These are phyloP conservation scores for Herminia tarsipennalis DNA, from an alignment of 2,888 invertebrate genomes.

Conservation along the genomic window DNA sequence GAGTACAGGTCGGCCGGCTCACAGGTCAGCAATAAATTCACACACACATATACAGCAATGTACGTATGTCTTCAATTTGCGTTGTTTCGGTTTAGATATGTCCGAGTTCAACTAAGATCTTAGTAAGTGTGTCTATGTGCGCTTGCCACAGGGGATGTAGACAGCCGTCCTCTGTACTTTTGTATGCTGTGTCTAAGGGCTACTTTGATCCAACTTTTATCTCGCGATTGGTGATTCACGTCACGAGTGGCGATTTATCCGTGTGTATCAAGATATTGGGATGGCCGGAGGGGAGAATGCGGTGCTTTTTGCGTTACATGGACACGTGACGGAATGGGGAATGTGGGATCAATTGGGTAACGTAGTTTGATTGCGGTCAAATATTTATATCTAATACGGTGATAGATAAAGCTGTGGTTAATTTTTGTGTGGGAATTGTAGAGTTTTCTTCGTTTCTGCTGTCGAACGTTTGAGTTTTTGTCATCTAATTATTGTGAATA, in stretches of 20 bases:
- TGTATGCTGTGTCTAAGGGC: too few relatives aligned
- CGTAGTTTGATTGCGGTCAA: constrained; percentile 3
- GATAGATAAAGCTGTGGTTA: neutral
- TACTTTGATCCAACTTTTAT: constrained; percentile 48
- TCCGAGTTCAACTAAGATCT: too few relatives aligned
- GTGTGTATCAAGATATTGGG: constrained; percentile 49
- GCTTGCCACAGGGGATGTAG: too few relatives aligned
- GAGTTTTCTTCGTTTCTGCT: neutral
- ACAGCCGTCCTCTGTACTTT: too few relatives aligned
- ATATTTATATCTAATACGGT: neutral
- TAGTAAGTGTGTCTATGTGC: too few relatives aligned
- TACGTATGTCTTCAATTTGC: too few relatives aligned
- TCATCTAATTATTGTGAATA: too few relatives aligned
- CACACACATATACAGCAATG: too few relatives aligned
- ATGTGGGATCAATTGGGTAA: constrained; percentile 6
- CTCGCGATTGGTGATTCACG: constrained; percentile 40
- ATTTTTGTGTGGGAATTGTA: neutral
- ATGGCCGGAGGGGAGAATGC: constrained; percentile 16
- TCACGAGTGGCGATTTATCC: constrained; percentile 58
- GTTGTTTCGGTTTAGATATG: too few relatives aligned
- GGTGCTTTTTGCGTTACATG: constrained; percentile 20
- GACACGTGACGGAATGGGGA: constrained; percentile 5
- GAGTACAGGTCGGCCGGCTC: too few relatives aligned
- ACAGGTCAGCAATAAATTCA: too few relatives aligned
- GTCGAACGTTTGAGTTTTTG: too few relatives aligned